Evolutionary conservation across 2,113 vertebrate species (phyloP), one percentile per base, ranked within the genome.

Genomic region (Chauna torquata): DNA sequence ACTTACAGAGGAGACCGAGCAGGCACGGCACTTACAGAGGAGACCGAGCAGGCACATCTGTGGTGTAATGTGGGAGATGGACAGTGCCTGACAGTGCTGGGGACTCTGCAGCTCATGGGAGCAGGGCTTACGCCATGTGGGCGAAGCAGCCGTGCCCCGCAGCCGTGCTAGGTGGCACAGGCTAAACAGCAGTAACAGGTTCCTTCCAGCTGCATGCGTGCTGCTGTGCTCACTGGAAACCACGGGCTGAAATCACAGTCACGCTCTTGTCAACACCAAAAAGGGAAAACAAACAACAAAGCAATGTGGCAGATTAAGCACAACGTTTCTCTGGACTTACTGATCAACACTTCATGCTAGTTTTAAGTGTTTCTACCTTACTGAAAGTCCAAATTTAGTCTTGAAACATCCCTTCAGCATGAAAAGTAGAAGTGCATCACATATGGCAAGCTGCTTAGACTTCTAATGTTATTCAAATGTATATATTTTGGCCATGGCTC

Each of bases 71-170:
- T 12, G 28, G 70, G 52, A 82, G 78, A 68, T 5, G 44, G 66
- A n/a, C 0, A 0, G 52, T 16, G 36, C 1, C 1, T 3, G 4
- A 23, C 1, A 0, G 16, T 74, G 78, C 54, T 81, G 62, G 38
- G 32, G 38, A 40, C 32, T 45, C 58, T 54, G 71, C 38, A 15
- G 19, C 71, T 74, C 6, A 8, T 30, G n/a, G 25, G 12, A 52
- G 47, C 18, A 11, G 25, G 17, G 14, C n/a, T 57, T 45, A 14
- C 0, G 4, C 54, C 42, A 17, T 1, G 7, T 14, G n/a, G 27
- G 19, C 83, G 75, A n/a, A 27, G 57, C 65, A 79, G 70, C 22
- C 9, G 14, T 28, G 38, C 36, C 50, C 36, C 9, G 18, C 9
- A 14, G 25, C 57, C 1, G 0, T 83, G 47, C 28, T 32, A 40